These are phyloP conservation scores for Corynorhinus townsendii DNA, from an alignment of 2,113 vertebrate genomes.

Conservation along the genomic window DNA sequence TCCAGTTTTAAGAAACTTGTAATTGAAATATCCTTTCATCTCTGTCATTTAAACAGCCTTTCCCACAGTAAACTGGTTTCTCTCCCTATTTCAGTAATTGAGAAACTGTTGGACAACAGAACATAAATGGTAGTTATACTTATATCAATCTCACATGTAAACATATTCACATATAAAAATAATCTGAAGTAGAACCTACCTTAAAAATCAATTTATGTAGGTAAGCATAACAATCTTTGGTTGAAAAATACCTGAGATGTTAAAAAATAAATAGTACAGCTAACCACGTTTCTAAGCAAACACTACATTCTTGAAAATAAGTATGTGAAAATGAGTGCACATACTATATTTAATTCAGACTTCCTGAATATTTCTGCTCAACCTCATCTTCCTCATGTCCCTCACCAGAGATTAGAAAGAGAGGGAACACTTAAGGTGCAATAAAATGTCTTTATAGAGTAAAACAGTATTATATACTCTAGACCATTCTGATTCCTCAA, in stretches of 20 bases:
- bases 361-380: background rate
- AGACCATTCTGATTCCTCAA: background rate
- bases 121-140: background rate
- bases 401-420: background rate
- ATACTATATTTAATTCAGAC: background rate
- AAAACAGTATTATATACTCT: background rate
- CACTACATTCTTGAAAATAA: background rate
- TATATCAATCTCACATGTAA: background rate
- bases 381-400: background rate
- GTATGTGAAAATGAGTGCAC: background rate
- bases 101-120: background rate
- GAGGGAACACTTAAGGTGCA: background rate
- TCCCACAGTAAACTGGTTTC: background rate
- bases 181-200: background rate
- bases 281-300: background rate
- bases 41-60: background rate
- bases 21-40: background rate
- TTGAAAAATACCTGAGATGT: background rate
- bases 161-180: background rate
- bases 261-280: background rate
- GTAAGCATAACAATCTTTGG: background rate
- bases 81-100: background rate
- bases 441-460: too few species aligned
- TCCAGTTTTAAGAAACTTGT: background rate
- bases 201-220: background rate